phyloP scores from a whole-genome alignment of 2,113 vertebrate genomes.

The Trochalopteron elliotii region DNA sequence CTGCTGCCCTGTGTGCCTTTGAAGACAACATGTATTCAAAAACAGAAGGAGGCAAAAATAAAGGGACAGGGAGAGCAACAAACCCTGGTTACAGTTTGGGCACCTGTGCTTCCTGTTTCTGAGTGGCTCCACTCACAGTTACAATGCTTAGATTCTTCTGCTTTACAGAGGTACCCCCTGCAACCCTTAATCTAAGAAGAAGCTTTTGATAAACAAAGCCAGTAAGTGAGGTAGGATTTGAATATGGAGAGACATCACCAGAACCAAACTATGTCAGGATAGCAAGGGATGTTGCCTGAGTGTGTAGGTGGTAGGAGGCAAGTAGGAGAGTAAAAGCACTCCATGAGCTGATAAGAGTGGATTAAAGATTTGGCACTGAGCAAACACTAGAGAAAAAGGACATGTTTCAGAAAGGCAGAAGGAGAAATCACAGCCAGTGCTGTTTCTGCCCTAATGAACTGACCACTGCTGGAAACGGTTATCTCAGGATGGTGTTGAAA shows the following conservation, averaged over 20 bases:
- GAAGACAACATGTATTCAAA: constrained; percentile 40
- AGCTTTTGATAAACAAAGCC: neutral
- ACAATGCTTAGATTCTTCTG: neutral
- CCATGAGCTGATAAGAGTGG: neutral
- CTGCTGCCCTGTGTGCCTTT: neutral
- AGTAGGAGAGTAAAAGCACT: neutral
- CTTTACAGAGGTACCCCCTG: neutral
- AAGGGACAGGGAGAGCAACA: constrained; percentile 19
- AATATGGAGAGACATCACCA: neutral
- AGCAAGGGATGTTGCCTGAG: neutral
- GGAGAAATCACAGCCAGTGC: neutral
- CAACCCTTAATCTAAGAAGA: neutral
- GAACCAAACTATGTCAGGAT: neutral
- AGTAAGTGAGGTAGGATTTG: neutral
- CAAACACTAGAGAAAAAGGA: neutral
- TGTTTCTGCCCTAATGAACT: neutral
- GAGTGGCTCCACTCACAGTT: neutral
- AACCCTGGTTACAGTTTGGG: neutral
- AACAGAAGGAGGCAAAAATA: neutral
- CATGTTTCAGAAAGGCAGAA: neutral
- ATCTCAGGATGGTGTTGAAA: neutral
- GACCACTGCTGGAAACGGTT: constrained; percentile 14
- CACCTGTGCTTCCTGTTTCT: constrained; percentile 55
- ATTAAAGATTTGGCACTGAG: constrained; percentile 5
- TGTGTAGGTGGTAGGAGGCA: neutral